A percentile compares a stretch with the other conserved stretches of the same genome.
Conservation (phyloP, 2,113 vertebrate species). For the Psephotus haematonotus region DNA sequence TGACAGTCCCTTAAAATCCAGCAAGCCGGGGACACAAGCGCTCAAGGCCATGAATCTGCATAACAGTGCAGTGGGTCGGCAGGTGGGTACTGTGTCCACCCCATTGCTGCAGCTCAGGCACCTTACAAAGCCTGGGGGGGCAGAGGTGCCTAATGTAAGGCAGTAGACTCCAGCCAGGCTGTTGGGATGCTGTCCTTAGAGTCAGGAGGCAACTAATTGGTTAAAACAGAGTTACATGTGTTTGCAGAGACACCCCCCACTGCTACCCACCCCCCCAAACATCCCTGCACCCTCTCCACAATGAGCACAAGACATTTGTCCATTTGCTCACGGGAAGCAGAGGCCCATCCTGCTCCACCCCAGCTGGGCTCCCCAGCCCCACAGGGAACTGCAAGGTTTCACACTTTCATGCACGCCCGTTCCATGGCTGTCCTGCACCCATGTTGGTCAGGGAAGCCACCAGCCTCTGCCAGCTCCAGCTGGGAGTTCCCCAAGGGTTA, state of each 20-base stretch:
- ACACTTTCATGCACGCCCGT: neutral
- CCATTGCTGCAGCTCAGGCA: neutral
- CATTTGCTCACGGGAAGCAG: neutral
- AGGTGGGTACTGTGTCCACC: neutral
- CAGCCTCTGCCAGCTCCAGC: neutral
- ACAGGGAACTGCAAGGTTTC: rapidly evolving
- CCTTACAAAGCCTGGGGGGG: neutral
- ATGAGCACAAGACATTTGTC: neutral
- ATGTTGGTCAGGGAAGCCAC: neutral
- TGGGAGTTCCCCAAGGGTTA: neutral
- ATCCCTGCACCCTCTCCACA: neutral
- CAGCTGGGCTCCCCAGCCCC: neutral
- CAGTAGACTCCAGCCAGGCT: rapidly evolving
- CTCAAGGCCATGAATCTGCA: constrained; percentile 73
- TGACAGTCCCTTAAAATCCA: constrained; percentile 68
- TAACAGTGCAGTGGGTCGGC: constrained; percentile 75
- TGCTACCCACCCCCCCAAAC: neutral
- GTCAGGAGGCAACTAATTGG: neutral
- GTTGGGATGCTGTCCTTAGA: neutral
- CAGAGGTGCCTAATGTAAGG: neutral
- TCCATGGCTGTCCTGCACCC: neutral
- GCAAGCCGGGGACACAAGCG: constrained; percentile 30
- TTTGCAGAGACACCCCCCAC: neutral
- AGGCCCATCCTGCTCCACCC: rapidly evolving
- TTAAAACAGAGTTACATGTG: neutral